These are phyloP conservation scores for Leptarthrus brevirostris DNA, from an alignment of 2,888 invertebrate genomes.

Conservation along the genomic window DNA sequence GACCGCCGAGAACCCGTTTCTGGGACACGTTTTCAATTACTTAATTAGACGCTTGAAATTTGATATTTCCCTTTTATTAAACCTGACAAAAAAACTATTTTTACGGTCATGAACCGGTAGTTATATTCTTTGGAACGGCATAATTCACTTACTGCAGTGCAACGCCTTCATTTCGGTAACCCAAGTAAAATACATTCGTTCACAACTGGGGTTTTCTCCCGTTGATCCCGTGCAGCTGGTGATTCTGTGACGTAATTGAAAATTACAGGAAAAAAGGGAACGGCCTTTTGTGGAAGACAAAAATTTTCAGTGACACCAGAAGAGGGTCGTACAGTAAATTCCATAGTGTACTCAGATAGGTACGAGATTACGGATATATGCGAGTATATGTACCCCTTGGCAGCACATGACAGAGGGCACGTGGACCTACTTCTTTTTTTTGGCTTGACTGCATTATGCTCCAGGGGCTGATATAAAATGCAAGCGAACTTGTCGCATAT, in stretches of 20 bases:
- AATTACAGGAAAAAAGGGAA: conserved; percentile 31
- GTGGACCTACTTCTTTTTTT: conserved; percentile 25
- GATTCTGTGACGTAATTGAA: conserved; percentile 32
- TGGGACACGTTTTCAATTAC: not conserved
- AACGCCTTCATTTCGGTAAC: not conserved
- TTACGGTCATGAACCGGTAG: not conserved
- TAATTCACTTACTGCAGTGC: conserved; percentile 22
- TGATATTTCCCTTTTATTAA: not conserved
- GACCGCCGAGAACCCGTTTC: not conserved
- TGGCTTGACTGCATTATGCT: conserved; percentile 29
- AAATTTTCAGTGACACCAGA: not conserved
- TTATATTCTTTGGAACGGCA: conserved; percentile 4
- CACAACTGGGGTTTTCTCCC: conserved; percentile 10
- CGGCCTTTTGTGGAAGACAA: not conserved
- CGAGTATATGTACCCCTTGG: not conserved
- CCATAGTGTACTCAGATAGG: not conserved
- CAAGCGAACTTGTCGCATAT: not conserved
- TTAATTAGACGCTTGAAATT: not conserved
- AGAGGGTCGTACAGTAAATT: not conserved
- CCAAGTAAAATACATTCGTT: not conserved
- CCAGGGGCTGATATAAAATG: conserved; percentile 11
- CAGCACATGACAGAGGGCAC: conserved; percentile 11
- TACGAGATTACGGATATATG: no score
- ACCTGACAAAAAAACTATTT: not conserved
- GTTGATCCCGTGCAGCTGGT: conserved; percentile 36